Evolutionary conservation across 2,797 vertebrate species (phyloP), one percentile per base, ranked within the genome.

Genomic region (Menidia menidia): DNA sequence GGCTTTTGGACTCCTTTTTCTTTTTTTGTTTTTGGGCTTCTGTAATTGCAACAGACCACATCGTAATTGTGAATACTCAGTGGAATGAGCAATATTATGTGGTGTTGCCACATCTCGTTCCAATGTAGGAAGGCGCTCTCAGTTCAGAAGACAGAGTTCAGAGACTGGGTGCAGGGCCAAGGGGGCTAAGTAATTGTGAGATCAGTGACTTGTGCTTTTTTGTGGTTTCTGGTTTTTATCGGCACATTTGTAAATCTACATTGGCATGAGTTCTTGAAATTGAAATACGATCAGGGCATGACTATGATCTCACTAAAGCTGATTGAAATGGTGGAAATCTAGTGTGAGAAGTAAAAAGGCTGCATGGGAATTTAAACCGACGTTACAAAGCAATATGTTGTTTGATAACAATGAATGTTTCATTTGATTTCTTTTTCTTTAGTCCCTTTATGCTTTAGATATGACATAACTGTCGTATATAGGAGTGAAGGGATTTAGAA

Each of bases 91-190:
- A 86, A 88, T 84, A 87, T 90, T 85, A 87, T 91, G 87, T 89
- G 91, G 88, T 89, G 68, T 82, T 90, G 89, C 88, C 87, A 91
- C 77, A 68, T 89, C 89, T 90, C 54, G 78, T 89, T 92, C 87
- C 86, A 93, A 84, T 75, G 85, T 83, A 91, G 88, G 87, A 90
- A 85, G 73, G 75, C 80, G 77, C 80, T 73, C 84, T 80, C 73
- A 86, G 83, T 87, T 92, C 81, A 85, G 84, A 83, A 89, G 84
- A 92, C 72, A 69, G 48, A 90, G 90, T 94, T 94, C 92, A 94
- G 92, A 93, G 91, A 57, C 78, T 87, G 90, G 84, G 81, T 86
- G 86, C 82, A 90, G 52, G 84, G 90, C 92, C 91, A 91, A 85
- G 45, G 68, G 78, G 85, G 85, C 88, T 87, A 86, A 92, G 88